Conservation (phyloP, 2,888 invertebrate species). For the Ptychoptera contaminata region DNA sequence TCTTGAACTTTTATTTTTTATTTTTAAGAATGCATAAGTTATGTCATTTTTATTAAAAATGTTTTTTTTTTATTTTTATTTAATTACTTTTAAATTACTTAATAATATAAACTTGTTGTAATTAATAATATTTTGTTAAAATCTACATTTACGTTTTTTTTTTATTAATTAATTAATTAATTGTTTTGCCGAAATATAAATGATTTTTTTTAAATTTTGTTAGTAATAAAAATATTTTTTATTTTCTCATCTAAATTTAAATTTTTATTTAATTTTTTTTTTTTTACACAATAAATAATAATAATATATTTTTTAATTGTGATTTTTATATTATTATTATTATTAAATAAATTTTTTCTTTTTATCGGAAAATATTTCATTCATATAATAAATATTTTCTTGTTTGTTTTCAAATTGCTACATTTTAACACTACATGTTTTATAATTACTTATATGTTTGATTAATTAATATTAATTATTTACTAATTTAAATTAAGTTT, state of each 20-base stretch:
- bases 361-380: no score
- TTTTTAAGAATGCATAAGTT: slow-evolving; percentile 9
- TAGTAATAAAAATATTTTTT: background rate
- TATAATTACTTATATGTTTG: no score
- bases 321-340: no score
- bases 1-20: background rate
- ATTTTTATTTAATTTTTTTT: no score
- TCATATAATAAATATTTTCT: no score
- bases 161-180: slow-evolving; percentile 1
- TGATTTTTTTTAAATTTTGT: background rate
- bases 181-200: slow-evolving; percentile 1
- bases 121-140: slow-evolving; percentile 1
- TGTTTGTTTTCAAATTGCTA: no score
- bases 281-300: no score
- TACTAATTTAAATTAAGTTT: background rate
- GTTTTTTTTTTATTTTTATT: slow-evolving; percentile 3
- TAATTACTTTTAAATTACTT: slow-evolving; percentile 1
- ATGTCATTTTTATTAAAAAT: slow-evolving; percentile 6
- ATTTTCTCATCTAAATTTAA: background rate
- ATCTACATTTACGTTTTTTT: slow-evolving; percentile 7
- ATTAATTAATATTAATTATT: no score
- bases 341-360: no score
- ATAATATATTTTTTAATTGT: no score
- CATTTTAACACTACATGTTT: no score
- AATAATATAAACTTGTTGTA: background rate